Percentiles rank a stretch among this genome's conserved stretches.
Conservation (phyloP, 2,113 vertebrate genomes). For the Oxygymnocypris stewartii region DNA sequence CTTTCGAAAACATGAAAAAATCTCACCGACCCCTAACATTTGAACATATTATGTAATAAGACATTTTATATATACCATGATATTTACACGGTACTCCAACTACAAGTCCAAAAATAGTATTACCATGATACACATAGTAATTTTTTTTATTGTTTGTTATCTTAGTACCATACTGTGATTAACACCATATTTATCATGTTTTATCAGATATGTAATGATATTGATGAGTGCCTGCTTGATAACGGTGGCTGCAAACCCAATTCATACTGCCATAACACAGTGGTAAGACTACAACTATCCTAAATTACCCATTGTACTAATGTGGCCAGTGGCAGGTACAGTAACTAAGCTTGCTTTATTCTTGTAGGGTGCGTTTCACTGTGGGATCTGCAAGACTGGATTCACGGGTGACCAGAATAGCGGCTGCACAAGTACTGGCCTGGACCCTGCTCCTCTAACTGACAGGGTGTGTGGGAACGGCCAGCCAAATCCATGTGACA, state of each 20-base stretch:
- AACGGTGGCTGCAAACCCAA: conserved; percentile 87
- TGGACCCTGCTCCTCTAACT: neutral
- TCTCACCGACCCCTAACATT: neutral
- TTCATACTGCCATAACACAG: conserved; percentile 89
- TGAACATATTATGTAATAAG: neutral
- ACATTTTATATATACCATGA: neutral
- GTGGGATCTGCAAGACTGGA: conserved; percentile 86
- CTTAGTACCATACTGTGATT: neutral
- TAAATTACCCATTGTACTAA: neutral
- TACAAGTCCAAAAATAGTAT: neutral
- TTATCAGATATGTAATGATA: conserved; percentile 78
- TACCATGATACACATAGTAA: neutral
- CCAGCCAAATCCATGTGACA: conserved; percentile 85
- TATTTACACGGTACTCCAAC: neutral
- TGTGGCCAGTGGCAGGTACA: neutral
- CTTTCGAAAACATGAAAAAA: neutral
- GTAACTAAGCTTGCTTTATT: neutral
- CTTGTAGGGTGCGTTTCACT: conserved; percentile 88
- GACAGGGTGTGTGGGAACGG: conserved; percentile 80
- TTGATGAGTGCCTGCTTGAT: conserved; percentile 86
- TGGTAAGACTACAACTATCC: conserved; percentile 74
- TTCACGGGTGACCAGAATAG: conserved; percentile 85
- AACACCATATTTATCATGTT: neutral
- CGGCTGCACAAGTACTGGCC: conserved; percentile 76
- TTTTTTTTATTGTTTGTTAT: neutral